Percentiles rank a stretch among this genome's conserved stretches.
Conservation (phyloP, 2,797 vertebrate genomes). For the Neosilurus mollespiculum region DNA sequence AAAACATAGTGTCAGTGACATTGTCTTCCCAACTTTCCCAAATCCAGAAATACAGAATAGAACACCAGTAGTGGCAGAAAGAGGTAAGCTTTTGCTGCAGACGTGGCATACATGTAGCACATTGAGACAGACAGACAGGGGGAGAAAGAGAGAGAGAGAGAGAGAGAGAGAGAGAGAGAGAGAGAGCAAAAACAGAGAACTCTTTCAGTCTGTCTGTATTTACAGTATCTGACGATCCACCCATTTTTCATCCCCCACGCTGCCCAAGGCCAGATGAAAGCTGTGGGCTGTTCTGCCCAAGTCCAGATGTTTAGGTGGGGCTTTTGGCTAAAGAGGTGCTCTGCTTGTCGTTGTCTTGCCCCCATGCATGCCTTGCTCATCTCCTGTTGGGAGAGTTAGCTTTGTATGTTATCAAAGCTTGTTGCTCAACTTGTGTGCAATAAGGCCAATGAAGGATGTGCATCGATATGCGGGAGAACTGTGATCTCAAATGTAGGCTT, state of each 20-base stretch:
- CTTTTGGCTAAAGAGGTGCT: slow-evolving; percentile 43
- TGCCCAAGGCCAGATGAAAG: slow-evolving; percentile 57
- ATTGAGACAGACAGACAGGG: slow-evolving; percentile 27
- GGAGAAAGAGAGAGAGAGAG: slow-evolving; percentile 21
- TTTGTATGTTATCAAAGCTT: slow-evolving; percentile 47
- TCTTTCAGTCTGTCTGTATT: slow-evolving; percentile 54
- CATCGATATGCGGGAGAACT: slow-evolving; percentile 36
- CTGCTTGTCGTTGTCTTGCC: slow-evolving; percentile 37
- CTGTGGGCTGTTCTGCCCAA: slow-evolving; percentile 51
- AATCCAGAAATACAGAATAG: slow-evolving; percentile 14
- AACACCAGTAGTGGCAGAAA: neutral
- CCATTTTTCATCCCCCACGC: slow-evolving; percentile 44
- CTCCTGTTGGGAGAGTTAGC: slow-evolving; percentile 37
- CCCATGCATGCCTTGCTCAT: slow-evolving; percentile 26
- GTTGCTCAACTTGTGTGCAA: slow-evolving; percentile 15
- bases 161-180: slow-evolving; percentile 37
- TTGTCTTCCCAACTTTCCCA: slow-evolving; percentile 10
- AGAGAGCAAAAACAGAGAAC: slow-evolving; percentile 46
- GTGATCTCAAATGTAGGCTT: slow-evolving; percentile 46
- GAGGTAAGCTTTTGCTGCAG: slow-evolving; percentile 11
- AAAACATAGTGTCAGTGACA: neutral
- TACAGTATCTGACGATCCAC: slow-evolving; percentile 53
- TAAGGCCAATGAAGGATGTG: slow-evolving; percentile 13
- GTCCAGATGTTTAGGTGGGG: slow-evolving; percentile 59
- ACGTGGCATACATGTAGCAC: slow-evolving; percentile 44